Conservation (phyloP, 2,888 invertebrate genomes). For the Euzetes globulus region DNA sequence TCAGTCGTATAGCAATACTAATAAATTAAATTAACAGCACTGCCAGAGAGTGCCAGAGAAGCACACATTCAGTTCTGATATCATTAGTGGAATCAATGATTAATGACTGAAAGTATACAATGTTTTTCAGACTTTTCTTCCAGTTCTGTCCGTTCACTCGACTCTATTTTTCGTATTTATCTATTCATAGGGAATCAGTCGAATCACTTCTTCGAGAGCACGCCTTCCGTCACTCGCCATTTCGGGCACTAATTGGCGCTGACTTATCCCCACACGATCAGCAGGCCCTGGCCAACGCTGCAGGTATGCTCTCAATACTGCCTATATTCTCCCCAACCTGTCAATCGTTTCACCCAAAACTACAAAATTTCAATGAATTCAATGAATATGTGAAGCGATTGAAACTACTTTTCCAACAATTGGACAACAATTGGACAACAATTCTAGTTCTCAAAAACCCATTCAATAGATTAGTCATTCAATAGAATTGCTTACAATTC, state of each 20-base stretch:
- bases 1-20: slow-evolving; percentile 1
- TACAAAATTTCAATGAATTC: no score
- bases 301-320: no score
- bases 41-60: no score
- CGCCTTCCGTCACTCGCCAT: slow-evolving; percentile 41
- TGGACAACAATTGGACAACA: no score
- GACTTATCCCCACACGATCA: slow-evolving; percentile 41
- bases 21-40: slow-evolving; percentile 23
- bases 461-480: no score
- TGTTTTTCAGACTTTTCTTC: not conserved
- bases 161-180: no score
- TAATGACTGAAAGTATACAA: not conserved
- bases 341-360: no score
- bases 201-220: slow-evolving; percentile 41
- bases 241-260: slow-evolving; percentile 40
- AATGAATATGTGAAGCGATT: no score
- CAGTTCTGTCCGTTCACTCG: not conserved
- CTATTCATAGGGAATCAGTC: slow-evolving; percentile 39
- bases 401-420: no score
- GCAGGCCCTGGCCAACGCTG: slow-evolving; percentile 38
- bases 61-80: not conserved
- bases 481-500: no score
- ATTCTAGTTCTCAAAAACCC: no score
- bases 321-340: no score
- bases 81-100: slow-evolving; percentile 20